Base-by-base conservation (phyloP, 2,113 vertebrate genomes). In the Micromys minutus region DNA sequence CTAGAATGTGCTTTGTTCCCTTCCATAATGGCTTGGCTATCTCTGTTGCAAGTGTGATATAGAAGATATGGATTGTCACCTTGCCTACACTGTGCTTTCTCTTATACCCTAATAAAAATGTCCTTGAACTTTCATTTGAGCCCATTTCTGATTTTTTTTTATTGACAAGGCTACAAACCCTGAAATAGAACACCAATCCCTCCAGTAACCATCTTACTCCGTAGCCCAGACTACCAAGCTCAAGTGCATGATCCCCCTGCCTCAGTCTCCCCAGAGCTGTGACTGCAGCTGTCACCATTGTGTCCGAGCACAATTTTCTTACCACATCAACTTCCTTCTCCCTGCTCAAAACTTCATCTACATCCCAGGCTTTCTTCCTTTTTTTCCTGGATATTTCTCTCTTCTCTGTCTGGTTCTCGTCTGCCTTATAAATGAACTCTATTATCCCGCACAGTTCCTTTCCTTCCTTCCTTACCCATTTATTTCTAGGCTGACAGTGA, bases 401-500 rank as follows among this genome's bases (percentile, higher is more conserved):
- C 47, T 63, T 24, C 29, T 50, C 74, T n/a, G 0, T n/a, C 39
- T 36, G 19, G 69, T 47, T 67, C 75, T 36, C 29, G 12, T 91
- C 59, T 87, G 72, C 34, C 74, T 94, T 87, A 19, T 29, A 79
- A 17, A 31, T 10, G 47, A 89, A 50, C 15, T n/a, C 34, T 36
- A 29, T 79, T 45, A 39, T 36, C 15, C 39, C 29, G 7, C 55
- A 77, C 6, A 29, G 45, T 52, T 77, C 71, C 8, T 84, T 83
- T 69, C 72, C 55, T 89, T 69, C 72, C 55, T 89, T 65, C 91
- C 50, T 34, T 36, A 59, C 31, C 34, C 69, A 39, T 61, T 52
- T 89, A 77, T 74, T 84, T 71, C 71, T 45, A 72, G n/a, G 52
- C 93, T 86, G 81, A 93, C 76, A 81, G 15, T 45, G 34, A 90